phyloP scores from a whole-genome alignment of 2,113 vertebrate genomes.

The Puma concolor region DNA sequence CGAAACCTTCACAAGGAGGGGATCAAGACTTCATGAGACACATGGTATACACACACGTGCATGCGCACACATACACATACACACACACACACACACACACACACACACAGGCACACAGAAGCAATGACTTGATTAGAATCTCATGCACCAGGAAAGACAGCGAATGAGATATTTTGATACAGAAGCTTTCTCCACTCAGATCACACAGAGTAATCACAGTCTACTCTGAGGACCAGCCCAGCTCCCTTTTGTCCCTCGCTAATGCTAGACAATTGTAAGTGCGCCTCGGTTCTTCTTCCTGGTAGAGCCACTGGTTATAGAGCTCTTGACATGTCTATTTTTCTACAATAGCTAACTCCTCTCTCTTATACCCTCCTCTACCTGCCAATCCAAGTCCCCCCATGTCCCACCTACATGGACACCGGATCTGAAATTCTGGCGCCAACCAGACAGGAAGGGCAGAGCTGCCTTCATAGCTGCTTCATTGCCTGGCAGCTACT shows the following conservation, averaged over 20 bases:
- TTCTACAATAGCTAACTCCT: not conserved
- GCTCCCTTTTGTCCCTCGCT: not conserved
- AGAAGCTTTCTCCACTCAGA: conserved; percentile 29
- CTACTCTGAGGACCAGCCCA: not conserved
- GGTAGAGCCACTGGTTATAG: not conserved
- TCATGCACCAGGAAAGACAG: not conserved
- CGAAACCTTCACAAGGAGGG: conserved; percentile 8
- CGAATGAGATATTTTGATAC: not conserved
- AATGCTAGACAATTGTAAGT: not conserved
- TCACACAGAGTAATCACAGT: not conserved
- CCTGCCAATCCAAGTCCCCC: conserved; percentile 13
- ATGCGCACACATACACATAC: not conserved
- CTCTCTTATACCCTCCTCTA: not conserved
- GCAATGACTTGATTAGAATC: not conserved
- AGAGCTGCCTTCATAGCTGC: not conserved
- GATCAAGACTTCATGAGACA: not conserved
- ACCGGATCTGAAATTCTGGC: not conserved
- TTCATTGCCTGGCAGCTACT: not conserved
- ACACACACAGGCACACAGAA: not conserved
- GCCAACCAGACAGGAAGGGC: not conserved
- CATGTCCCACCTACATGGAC: not conserved
- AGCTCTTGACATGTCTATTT: not conserved
- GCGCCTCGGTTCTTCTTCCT: not conserved
- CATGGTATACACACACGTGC: too few relatives aligned
- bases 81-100: not conserved